phyloP scores from a whole-genome alignment of 23 tunicate genomes.

The Corella eumyota region DNA sequence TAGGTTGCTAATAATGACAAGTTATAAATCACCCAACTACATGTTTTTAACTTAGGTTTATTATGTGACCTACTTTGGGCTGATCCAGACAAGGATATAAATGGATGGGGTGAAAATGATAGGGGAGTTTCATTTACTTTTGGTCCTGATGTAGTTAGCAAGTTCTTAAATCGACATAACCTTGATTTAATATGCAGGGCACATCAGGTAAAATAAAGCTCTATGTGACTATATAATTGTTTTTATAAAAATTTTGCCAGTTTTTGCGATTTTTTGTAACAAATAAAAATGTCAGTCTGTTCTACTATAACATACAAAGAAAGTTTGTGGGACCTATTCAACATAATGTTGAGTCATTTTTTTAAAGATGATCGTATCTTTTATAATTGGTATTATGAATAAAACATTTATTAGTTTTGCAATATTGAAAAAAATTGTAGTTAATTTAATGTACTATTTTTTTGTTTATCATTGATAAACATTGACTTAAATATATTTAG shows the following conservation, averaged over 20 bases:
- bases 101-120: conserved; percentile 99
- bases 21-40: neutral
- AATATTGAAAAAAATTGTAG: too few species aligned
- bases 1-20: too few species aligned
- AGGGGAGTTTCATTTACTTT: conserved; percentile 98
- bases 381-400: too few species aligned
- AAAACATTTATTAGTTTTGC: too few species aligned
- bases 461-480: too few species aligned
- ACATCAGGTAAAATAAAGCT: conserved; percentile 52
- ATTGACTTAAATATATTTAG: too few species aligned
- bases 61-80: conserved; percentile 98
- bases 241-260: too few species aligned
- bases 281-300: too few species aligned
- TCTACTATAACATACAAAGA: too few species aligned
- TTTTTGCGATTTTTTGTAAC: too few species aligned
- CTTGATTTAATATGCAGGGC: conserved; percentile 95
- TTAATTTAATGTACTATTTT: too few species aligned
- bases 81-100: conserved; percentile 98
- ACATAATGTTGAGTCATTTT: neutral
- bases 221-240: neutral
- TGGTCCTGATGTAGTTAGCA: conserved; percentile 97
- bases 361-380: neutral
- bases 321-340: too few species aligned
- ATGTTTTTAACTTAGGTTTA: conserved; percentile 60
- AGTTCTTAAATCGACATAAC: conserved; percentile 93